Conservation (phyloP, 2,797 vertebrate genomes). For the Oryzias sinensis region DNA sequence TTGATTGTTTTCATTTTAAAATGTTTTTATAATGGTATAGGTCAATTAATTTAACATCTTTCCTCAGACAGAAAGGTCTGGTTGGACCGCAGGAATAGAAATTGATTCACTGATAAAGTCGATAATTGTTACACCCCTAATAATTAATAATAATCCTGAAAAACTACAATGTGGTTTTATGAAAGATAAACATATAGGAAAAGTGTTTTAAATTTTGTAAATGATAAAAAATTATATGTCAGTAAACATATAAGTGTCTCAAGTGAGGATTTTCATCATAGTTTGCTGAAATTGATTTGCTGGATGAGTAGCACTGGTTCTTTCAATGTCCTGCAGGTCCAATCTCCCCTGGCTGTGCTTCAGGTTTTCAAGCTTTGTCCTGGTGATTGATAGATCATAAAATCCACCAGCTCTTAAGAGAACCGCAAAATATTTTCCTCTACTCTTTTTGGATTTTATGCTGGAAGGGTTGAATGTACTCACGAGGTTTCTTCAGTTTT, state of each 20-base stretch:
- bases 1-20: too few species aligned
- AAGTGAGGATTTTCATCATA: conserved; percentile 76
- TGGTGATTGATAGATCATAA: conserved; percentile 78
- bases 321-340: conserved; percentile 81
- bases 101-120: too few species aligned
- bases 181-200: conserved; percentile 56
- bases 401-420: conserved; percentile 59
- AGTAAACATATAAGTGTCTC: conserved; percentile 73
- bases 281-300: conserved; percentile 81
- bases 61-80: too few species aligned
- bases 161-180: too few species aligned
- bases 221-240: conserved; percentile 81
- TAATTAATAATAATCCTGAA: too few species aligned
- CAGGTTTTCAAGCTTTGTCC: conserved; percentile 61
- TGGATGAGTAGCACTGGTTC: conserved; percentile 76
- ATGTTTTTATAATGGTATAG: too few species aligned
- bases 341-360: conserved; percentile 71
- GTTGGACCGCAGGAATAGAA: too few species aligned
- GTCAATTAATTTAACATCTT: too few species aligned
- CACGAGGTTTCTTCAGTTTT: conserved; percentile 24
- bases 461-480: conserved; percentile 32
- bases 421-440: conserved; percentile 40
- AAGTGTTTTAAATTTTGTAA: conserved; percentile 54
- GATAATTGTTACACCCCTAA: too few species aligned
- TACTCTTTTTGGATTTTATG: conserved; percentile 33